Conservation (phyloP, 2,888 invertebrate genomes). For the Lobophora halterata region DNA sequence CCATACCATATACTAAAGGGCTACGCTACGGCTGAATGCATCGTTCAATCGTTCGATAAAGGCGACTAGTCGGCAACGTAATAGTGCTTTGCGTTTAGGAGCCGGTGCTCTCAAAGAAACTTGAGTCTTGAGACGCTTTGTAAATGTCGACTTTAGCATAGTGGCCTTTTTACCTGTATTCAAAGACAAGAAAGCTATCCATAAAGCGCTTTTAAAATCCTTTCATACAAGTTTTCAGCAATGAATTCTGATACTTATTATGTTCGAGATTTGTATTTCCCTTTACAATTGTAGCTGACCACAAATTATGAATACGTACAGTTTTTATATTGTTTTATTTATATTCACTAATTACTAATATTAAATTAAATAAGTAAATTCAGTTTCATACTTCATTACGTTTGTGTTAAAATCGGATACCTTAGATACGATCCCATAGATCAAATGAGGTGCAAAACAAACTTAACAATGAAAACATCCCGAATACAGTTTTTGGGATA, state of each 20-base stretch:
- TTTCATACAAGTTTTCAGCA: conserved; percentile 16
- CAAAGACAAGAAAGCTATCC: conserved; percentile 32
- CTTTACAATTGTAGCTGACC: conserved; percentile 10
- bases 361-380: no score
- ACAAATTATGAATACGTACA: no score
- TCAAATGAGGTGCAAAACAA: conserved; percentile 26
- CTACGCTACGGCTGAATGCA: conserved; percentile 31
- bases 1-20: conserved; percentile 18
- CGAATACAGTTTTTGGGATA: conserved; percentile 35
- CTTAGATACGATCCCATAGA: no score
- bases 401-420: no score
- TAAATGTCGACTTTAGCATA: conserved; percentile 47
- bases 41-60: conserved; percentile 49
- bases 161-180: conserved; percentile 44
- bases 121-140: conserved; percentile 49
- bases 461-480: conserved; percentile 29
- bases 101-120: conserved; percentile 48
- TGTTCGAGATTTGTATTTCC: conserved; percentile 5
- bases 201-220: conserved; percentile 28
- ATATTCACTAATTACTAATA: no score
- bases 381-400: no score
- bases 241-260: conserved; percentile 9
- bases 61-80: conserved; percentile 45
- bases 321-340: no score
- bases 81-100: conserved; percentile 47